Percentiles rank a stretch among this genome's conserved stretches.
These are phyloP conservation scores for Pollenia griseotomentosa DNA, from an alignment of 2,888 invertebrate genomes.

Conservation along the genomic window DNA sequence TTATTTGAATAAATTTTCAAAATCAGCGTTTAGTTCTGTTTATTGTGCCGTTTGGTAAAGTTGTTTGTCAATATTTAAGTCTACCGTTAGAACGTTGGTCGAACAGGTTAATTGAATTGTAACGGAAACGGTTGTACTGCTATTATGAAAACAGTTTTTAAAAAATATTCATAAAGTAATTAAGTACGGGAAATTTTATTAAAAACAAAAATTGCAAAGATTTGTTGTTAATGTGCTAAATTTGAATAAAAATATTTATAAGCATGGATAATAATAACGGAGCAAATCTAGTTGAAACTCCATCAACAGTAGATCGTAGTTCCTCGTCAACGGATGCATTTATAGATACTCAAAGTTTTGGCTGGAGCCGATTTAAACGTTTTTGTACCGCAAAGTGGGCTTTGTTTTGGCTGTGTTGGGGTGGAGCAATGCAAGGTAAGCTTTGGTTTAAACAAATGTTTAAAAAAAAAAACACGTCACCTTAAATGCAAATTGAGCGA, in stretches of 20 bases:
- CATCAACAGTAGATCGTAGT: conserved; percentile 63
- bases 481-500: too few relatives aligned
- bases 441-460: conserved; percentile 1
- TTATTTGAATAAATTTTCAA: conserved; percentile 71
- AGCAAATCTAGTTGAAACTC: conserved; percentile 52
- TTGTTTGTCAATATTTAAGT: conserved; percentile 72
- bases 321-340: conserved; percentile 62
- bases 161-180: neutral
- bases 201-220: neutral
- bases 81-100: neutral
- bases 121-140: conserved; percentile 17
- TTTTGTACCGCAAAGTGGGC: conserved; percentile 92
- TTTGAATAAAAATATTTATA: neutral
- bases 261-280: conserved; percentile 69
- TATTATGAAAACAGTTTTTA: neutral
- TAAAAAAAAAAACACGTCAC: neutral
- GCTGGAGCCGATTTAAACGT: conserved; percentile 88
- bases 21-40: conserved; percentile 78
- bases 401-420: conserved; percentile 92
- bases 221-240: neutral
- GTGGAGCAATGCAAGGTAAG: conserved; percentile 91
- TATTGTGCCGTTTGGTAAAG: conserved; percentile 76
- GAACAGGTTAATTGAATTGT: conserved; percentile 32
- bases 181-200: too few relatives aligned
- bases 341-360: conserved; percentile 84